These are phyloP conservation scores for Gouania willdenowi DNA, from an alignment of 2,797 vertebrate species.

Conservation along the genomic window DNA sequence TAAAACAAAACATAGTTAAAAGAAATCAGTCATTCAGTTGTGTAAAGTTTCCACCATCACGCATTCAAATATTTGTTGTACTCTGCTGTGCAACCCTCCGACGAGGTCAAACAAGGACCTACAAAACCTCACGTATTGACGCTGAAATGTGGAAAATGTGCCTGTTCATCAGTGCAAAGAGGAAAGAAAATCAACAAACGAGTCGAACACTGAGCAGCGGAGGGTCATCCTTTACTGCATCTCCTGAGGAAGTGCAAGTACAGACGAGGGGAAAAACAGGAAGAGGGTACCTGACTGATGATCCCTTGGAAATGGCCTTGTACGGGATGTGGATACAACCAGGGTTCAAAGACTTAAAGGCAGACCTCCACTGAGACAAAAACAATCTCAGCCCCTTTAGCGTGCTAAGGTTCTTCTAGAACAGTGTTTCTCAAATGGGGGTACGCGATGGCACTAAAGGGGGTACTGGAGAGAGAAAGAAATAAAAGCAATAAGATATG, in stretches of 20 bases:
- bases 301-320: conserved; percentile 33
- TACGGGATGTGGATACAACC: conserved; percentile 19
- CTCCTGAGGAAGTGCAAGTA: conserved; percentile 14
- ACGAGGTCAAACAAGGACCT: neutral
- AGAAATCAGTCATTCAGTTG: too few relatives aligned
- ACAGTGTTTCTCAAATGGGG: too few relatives aligned
- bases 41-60: too few relatives aligned
- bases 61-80: too few relatives aligned
- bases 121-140: neutral
- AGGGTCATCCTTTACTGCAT: conserved; percentile 20
- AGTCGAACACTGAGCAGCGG: conserved; percentile 7
- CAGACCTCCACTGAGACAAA: conserved; percentile 20
- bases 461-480: too few relatives aligned
- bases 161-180: neutral
- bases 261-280: conserved; percentile 61
- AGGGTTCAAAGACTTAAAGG: conserved; percentile 41
- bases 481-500: too few relatives aligned
- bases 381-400: too few relatives aligned
- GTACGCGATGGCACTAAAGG: too few relatives aligned
- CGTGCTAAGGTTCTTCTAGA: too few relatives aligned
- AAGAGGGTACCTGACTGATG: conserved; percentile 51
- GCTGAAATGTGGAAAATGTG: conserved; percentile 3
- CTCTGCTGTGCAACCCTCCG: neutral
- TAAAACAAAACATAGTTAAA: too few relatives aligned
- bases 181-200: conserved; percentile 38